Evolutionary conservation across 1,140 invertebrate species (phyloP).

Genomic region (Streblospio benedicti): DNA sequence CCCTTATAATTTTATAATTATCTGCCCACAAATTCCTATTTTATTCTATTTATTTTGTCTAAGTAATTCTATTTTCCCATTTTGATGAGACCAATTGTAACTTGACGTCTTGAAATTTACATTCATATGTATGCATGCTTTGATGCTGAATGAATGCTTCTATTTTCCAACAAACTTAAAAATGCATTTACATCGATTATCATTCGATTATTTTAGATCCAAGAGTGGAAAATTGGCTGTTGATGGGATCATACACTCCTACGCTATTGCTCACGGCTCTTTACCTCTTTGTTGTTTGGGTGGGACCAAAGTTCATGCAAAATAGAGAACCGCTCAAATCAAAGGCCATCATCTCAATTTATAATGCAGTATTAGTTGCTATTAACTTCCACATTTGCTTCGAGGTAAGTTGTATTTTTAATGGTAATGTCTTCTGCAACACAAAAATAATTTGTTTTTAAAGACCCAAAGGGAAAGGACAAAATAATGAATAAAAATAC

Average conservation of each 20-base stretch:
- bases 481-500: too few species aligned
- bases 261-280: conserved; percentile 70
- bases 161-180: too few species aligned
- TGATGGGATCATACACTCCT: conserved; percentile 84
- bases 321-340: conserved; percentile 69
- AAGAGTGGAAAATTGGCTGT: conserved; percentile 76
- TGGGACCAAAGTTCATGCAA: conserved; percentile 72
- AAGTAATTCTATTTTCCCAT: too few species aligned
- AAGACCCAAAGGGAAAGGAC: too few species aligned
- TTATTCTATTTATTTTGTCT: too few species aligned
- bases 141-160: too few species aligned
- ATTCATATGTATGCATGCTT: too few species aligned
- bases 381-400: conserved; percentile 78
- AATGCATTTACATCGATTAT: too few species aligned
- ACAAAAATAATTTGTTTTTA: background rate
- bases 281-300: conserved; percentile 68
- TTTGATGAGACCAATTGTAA: too few species aligned
- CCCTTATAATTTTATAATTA: too few species aligned
- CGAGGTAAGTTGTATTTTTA: conserved; percentile 50
- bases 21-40: too few species aligned
- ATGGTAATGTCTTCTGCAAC: background rate
- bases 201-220: conserved; percentile 71
- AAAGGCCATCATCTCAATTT: conserved; percentile 67
- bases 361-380: conserved; percentile 74
- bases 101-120: too few species aligned